These are phyloP conservation scores for Pao palembangensis DNA, from an alignment of 2,113 vertebrate species.

Conservation along the genomic window DNA sequence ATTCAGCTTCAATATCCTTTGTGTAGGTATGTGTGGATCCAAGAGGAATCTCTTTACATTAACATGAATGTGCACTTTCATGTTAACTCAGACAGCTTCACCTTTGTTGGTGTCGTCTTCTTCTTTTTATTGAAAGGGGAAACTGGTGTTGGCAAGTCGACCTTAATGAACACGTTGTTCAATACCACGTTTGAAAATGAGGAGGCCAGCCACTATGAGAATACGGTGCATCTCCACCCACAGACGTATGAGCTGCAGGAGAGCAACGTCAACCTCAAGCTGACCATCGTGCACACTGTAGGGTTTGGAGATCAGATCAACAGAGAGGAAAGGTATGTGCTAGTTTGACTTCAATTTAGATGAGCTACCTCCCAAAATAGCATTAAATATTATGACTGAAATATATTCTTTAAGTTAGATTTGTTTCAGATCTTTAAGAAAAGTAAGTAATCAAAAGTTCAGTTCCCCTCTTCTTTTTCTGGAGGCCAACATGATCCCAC, in stretches of 20 bases:
- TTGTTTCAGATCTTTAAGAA: no score
- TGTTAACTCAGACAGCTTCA: no score
- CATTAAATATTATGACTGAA: no score
- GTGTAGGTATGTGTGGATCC: conserved; percentile 83
- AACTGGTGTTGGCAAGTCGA: conserved; percentile 96
- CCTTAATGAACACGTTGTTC: conserved; percentile 94
- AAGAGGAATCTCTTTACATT: not conserved
- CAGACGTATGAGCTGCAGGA: conserved; percentile 88
- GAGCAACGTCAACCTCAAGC: conserved; percentile 91
- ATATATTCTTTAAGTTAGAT: no score
- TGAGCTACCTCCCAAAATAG: no score
- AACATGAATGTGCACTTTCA: no score
- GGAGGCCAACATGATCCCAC: not conserved
- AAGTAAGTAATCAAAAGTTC: not conserved
- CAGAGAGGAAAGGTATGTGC: conserved; percentile 87
- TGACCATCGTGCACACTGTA: conserved; percentile 90
- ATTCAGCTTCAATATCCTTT: conserved; percentile 98
- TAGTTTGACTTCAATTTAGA: no score
- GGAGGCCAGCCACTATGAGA: conserved; percentile 88
- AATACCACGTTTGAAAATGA: conserved; percentile 91
- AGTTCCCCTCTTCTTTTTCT: not conserved
- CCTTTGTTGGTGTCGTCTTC: not conserved
- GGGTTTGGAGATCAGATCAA: conserved; percentile 97
- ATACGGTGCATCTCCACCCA: conserved; percentile 77
- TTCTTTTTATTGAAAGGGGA: conserved; percentile 75